Evolutionary conservation across 2,797 vertebrate species (phyloP), one percentile per base, ranked within the genome.

Genomic region (Thripadectes ignobilis): DNA sequence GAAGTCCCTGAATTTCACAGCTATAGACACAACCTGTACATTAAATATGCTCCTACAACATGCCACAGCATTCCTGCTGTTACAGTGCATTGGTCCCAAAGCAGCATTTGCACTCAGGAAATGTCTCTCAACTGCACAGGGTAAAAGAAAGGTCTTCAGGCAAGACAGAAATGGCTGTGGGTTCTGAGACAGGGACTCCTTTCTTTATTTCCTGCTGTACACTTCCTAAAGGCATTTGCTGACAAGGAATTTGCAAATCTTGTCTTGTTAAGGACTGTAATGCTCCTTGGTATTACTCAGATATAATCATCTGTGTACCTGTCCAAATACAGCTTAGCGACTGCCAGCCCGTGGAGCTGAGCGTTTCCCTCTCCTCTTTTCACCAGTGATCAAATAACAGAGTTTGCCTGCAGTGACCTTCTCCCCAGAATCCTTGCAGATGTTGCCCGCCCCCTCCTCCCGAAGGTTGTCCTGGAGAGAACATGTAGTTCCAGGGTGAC

Each of bases 91-190:
- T 95, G 76, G 93, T 97, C 96, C 91, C 90, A 79, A 62, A 80
- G 82, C 75, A 69, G 71, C n/a, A 46, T 76, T 57, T 85, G 83
- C 22, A 58, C 82, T 67, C 97, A 98, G 98, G 98, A 98, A 98
- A 96, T 23, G 89, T 94, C 96, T 95, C 96, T 97, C 93, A 96
- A 87, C 93, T 90, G 95, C 30, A 38, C 43, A 48, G 85, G 65
- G 85, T 81, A 88, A 90, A 63, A 82, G 30, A 96, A 91, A 96
- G 93, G 92, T 96, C 82, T 63, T 62, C 51, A 52, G 81, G 93
- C 97, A 97, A 96, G 97, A 97, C 29, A 97, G 91, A 97, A 98
- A 84, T 13, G 89, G 62, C 95, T 92, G 84, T 97, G 96, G 68
- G 96, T 98, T 97, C 94, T 80, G 38, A 93, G 91, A 97, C 97